Conservation (phyloP, 1,140 invertebrate genomes). For the Drosophila lini region DNA sequence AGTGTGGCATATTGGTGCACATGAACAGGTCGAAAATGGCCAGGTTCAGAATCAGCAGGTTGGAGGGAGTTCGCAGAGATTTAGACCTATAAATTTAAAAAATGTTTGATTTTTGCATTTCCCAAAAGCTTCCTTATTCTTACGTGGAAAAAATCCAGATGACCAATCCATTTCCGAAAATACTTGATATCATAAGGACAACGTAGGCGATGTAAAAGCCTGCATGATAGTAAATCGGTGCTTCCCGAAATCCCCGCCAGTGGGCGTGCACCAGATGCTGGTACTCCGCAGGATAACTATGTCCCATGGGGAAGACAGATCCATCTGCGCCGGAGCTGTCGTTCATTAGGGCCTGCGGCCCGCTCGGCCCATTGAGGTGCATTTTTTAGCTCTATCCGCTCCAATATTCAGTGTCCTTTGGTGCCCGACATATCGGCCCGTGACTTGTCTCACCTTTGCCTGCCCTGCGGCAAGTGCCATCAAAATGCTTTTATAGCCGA, state of each 20-base stretch:
- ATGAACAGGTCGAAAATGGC: conserved; percentile 91
- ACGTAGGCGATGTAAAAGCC: conserved; percentile 90
- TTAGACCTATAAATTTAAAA: conserved; percentile 86
- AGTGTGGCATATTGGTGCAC: conserved; percentile 90
- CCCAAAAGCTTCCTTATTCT: conserved; percentile 57
- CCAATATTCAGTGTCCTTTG: neutral
- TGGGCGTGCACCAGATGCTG: conserved; percentile 89
- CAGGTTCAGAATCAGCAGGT: conserved; percentile 92
- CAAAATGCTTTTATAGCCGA: conserved; percentile 62
- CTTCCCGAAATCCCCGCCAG: conserved; percentile 89
- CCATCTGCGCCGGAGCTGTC: conserved; percentile 50
- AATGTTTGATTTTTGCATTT: neutral
- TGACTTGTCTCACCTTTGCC: conserved; percentile 38
- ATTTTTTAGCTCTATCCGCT: conserved; percentile 26
- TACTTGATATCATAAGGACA: conserved; percentile 88
- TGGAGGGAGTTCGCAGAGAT: conserved; percentile 90
- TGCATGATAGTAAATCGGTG: conserved; percentile 90
- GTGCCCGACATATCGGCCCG: conserved; percentile 38
- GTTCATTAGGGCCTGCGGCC: conserved; percentile 54
- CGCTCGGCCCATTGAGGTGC: conserved; percentile 60
- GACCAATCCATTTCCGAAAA: conserved; percentile 92
- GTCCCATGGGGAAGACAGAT: conserved; percentile 85
- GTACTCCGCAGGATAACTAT: conserved; percentile 89
- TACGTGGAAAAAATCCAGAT: conserved; percentile 93
- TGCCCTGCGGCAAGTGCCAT: conserved; percentile 44